phyloP scores from a whole-genome alignment of 2,113 vertebrate genomes.

The Passer montanus region DNA sequence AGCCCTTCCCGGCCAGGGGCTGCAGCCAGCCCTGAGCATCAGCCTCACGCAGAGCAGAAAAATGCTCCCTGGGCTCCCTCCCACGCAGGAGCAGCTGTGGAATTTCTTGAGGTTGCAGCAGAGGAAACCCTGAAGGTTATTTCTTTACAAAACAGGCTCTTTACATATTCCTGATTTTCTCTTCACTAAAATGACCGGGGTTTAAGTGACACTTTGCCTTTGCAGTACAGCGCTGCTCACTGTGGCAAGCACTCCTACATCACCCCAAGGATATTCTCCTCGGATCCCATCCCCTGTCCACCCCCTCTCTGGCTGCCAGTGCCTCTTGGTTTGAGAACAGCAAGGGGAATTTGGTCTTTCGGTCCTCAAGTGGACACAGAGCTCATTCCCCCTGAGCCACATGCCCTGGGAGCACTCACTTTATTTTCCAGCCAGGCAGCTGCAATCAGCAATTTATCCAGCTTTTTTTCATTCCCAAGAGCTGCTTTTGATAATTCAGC shows the following conservation, averaged over 20 bases:
- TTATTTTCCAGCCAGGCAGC: neutral
- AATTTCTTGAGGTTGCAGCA: slow-evolving; percentile 43
- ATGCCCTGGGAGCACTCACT: neutral
- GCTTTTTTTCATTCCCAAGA: neutral
- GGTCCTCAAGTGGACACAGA: fast-evolving
- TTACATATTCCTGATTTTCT: neutral
- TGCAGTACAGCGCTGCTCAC: fast-evolving
- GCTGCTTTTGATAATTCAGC: neutral
- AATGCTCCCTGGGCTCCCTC: neutral
- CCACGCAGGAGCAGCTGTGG: slow-evolving; percentile 40
- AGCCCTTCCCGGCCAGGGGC: neutral
- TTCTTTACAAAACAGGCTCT: neutral
- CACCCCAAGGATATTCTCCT: neutral
- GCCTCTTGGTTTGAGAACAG: fast-evolving
- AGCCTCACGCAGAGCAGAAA: neutral
- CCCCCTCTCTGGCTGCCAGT: neutral
- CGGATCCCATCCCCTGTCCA: neutral
- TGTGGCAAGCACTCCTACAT: neutral
- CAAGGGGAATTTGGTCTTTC: neutral
- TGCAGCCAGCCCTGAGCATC: neutral
- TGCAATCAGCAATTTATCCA: neutral
- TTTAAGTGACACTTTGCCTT: neutral
- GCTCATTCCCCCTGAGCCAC: neutral
- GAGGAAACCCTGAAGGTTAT: slow-evolving; percentile 37
- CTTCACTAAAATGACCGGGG: fast-evolving